Evolutionary conservation across 2,888 invertebrate species (phyloP), one percentile per base, ranked within the genome.

Genomic region (Endomychus coccineus): DNA sequence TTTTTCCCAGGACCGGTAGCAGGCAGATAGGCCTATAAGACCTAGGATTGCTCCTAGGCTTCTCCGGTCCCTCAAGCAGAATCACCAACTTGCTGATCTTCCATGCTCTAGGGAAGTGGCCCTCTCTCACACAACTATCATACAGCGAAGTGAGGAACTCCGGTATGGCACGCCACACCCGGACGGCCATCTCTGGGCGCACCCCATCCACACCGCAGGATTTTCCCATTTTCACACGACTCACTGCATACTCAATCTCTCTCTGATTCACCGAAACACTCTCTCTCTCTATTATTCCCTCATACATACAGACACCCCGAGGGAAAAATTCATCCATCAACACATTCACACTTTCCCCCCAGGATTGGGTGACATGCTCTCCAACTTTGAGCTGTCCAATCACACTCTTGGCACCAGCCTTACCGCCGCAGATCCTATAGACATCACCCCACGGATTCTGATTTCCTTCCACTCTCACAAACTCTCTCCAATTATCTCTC

Each of bases 201-300:
- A 40, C 13, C 1, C 41, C 40, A 39, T 44, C 39, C 28, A 41
- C 3, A 7, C 44, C 41, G 1, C 41, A 36, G 10, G 41, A 29
- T 22, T 39, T 34, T n/a, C 24, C 25, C n/a, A n/a, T n/a, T n/a
- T n/a, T n/a, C n/a, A n/a, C n/a, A n/a, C n/a, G n/a, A n/a, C n/a
- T n/a, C n/a, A n/a, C n/a, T n/a, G n/a, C n/a, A n/a, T n/a, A n/a
- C n/a, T n/a, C n/a, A n/a, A n/a, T n/a, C n/a, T n/a, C n/a, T n/a
- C n/a, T n/a, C n/a, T n/a, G n/a, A n/a, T n/a, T n/a, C n/a, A n/a
- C n/a, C n/a, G n/a, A n/a, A n/a, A n/a, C n/a, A n/a, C n/a, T n/a
- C n/a, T n/a, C n/a, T n/a, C n/a, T n/a, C n/a, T n/a, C n/a, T n/a
- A n/a, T n/a, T n/a, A n/a, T n/a, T n/a, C n/a, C n/a, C n/a, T n/a